Base-by-base conservation (phyloP, 2,797 vertebrate species). In the Myotis vivesi region DNA sequence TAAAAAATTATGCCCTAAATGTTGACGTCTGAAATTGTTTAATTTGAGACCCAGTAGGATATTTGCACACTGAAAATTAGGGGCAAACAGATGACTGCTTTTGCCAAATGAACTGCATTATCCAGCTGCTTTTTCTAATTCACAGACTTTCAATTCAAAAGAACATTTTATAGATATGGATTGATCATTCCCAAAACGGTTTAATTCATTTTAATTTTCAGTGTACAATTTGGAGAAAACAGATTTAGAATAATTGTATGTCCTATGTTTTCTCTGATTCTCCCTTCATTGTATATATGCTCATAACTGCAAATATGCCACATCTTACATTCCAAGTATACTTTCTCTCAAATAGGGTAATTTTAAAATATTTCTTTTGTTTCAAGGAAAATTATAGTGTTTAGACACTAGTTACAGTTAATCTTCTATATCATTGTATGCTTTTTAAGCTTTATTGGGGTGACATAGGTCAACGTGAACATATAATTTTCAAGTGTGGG, bases 61-160 rank as follows among this genome's bases (percentile, higher is more conserved):
- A 96, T 5, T 86, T 94, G 9, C 8, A 73, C 30, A 87, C 46
- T 91, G 80, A 94, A 96, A 94, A 87, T 96, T 87, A 46, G 38
- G 38, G 75, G 2, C 44, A 94, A 81, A 87, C 33, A n/a, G 11
- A 84, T 94, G 38, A 13, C 13, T 68, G 33, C 2, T 81, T 66
- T 73, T 49, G 55, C 30, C 38, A 89, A 89, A 55, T 33, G 66
- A 92, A 44, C 22, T 68, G 13, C 20, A 75, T 62, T 92, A 94
- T 38, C 33, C 66, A 89, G 30, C 69, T 95, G 53, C 57, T 93
- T 90, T 90, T 62, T 33, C 28, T 92, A 51, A 83, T 80, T 89
- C 23, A 51, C 30, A 73, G 38, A 82, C 69, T 69, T 94, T 84
- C 38, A 71, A 16, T 91, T 92, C 13, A 51, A 64, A 92, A 80